Percentiles rank a stretch among this genome's conserved stretches.
Evolutionary conservation across 2,113 vertebrate genomes (phyloP).

Genomic region (Ornithorhynchus anatinus): DNA sequence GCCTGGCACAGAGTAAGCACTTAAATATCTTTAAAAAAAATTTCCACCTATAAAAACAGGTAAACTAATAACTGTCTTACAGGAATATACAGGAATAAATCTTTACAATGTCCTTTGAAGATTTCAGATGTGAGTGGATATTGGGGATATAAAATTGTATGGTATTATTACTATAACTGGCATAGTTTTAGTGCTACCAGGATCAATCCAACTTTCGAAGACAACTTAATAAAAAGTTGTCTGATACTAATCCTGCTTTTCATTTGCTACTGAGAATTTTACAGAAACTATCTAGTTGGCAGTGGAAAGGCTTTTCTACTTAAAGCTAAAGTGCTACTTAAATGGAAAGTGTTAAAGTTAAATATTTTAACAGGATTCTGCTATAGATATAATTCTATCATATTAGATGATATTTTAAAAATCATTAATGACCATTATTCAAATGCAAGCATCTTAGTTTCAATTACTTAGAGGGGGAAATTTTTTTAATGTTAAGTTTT

Average conservation of each 20-base stretch:
- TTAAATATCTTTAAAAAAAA: no score
- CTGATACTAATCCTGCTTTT: constrained; percentile 3
- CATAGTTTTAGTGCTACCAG: no score
- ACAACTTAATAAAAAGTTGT: no score
- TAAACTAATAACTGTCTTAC: no score
- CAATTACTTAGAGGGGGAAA: constrained; percentile 19
- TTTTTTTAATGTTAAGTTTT: constrained; percentile 12
- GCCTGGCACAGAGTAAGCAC: no score
- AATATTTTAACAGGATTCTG: constrained; percentile 12
- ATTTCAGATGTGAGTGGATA: no score
- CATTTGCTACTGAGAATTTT: constrained; percentile 18
- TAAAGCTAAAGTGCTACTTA: neutral
- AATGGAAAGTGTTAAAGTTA: constrained; percentile 11
- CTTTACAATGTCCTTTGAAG: no score
- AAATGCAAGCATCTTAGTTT: constrained; percentile 17
- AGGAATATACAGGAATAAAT: no score
- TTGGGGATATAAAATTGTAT: no score
- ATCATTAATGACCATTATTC: neutral
- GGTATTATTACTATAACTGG: no score
- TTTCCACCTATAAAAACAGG: no score
- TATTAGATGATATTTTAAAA: constrained; percentile 27
- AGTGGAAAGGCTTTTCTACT: neutral
- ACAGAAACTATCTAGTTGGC: neutral
- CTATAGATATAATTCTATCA: constrained; percentile 14
- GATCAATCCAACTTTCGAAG: no score